These are phyloP conservation scores for Pleuronectes platessa DNA, from an alignment of 2,113 vertebrate species.

Conservation along the genomic window DNA sequence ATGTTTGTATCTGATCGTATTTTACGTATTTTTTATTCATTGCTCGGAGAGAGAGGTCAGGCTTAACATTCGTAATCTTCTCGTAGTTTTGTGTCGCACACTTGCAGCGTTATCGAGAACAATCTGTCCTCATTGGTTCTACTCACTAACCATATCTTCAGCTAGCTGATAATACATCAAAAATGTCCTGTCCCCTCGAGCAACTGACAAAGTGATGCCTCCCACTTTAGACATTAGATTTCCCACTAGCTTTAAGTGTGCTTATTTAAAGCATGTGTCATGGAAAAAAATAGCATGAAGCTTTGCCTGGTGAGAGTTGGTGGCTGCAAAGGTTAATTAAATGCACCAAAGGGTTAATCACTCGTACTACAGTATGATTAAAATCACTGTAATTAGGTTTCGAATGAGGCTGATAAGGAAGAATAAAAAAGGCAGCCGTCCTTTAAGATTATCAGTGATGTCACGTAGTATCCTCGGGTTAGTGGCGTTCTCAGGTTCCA, in stretches of 20 bases:
- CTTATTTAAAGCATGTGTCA: constrained; percentile 80
- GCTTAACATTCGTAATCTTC: constrained; percentile 7
- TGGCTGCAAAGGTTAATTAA: constrained; percentile 82
- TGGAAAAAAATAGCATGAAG: constrained; percentile 60
- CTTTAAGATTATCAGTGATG: constrained; percentile 69
- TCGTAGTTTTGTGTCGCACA: constrained; percentile 13
- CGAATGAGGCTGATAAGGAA: constrained; percentile 69
- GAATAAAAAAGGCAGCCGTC: constrained; percentile 58
- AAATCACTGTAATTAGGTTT: constrained; percentile 82
- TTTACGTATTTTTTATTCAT: constrained; percentile 26
- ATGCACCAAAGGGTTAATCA: constrained; percentile 83
- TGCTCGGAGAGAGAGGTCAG: constrained; percentile 18
- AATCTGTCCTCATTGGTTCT: constrained; percentile 24
- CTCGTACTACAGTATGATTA: constrained; percentile 82
- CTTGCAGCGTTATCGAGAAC: constrained; percentile 28
- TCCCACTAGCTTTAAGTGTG: constrained; percentile 78
- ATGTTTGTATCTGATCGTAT: constrained; percentile 45
- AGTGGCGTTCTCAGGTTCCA: constrained; percentile 36
- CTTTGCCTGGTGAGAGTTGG: constrained; percentile 70
- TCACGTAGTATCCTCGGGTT: constrained; percentile 43
- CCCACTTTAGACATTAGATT: constrained; percentile 78
- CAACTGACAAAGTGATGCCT: constrained; percentile 73
- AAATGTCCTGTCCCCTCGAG: constrained; percentile 59
- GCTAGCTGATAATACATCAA: constrained; percentile 52
- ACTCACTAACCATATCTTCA: constrained; percentile 32